Evolutionary conservation across 2,888 invertebrate species (phyloP).

Genomic region (Lathronympha strigana): DNA sequence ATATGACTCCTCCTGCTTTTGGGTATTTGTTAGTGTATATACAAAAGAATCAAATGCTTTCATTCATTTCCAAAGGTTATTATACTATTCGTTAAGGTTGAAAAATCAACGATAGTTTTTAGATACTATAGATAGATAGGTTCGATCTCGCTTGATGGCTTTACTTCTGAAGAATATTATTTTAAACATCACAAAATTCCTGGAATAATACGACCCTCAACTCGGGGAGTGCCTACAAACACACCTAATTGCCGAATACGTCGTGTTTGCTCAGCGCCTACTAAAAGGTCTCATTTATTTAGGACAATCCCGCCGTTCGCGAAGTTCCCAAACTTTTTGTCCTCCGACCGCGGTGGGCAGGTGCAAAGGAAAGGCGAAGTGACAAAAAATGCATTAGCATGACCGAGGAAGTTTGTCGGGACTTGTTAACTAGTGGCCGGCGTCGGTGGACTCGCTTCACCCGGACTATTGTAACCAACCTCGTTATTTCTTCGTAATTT

Average conservation of each 20-base stretch:
- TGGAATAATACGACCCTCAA: no score
- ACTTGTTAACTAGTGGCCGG: not conserved
- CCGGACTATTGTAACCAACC: not conserved
- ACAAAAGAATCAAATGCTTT: no score
- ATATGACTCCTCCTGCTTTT: no score
- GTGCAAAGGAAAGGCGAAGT: not conserved
- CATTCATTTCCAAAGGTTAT: no score
- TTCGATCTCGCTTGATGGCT: no score
- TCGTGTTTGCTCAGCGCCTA: constrained; percentile 26
- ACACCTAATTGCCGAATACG: constrained; percentile 16
- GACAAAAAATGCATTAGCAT: constrained; percentile 33
- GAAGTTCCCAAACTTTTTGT: constrained; percentile 32
- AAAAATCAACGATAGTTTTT: no score
- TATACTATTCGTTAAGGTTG: no score
- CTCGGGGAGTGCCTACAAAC: constrained; percentile 10
- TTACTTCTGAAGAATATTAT: no score
- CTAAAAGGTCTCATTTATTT: constrained; percentile 36
- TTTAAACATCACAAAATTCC: no score
- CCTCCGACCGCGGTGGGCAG: not conserved
- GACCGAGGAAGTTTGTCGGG: constrained; percentile 7
- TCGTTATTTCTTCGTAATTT: not conserved
- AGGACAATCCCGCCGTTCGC: constrained; percentile 27
- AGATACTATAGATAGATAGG: no score
- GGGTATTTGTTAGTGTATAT: no score
- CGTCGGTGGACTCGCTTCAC: not conserved